Evolutionary conservation across 37 sponge, comb jelly and placozoan species (phyloP).

Genomic region (Halichondria panicea): DNA sequence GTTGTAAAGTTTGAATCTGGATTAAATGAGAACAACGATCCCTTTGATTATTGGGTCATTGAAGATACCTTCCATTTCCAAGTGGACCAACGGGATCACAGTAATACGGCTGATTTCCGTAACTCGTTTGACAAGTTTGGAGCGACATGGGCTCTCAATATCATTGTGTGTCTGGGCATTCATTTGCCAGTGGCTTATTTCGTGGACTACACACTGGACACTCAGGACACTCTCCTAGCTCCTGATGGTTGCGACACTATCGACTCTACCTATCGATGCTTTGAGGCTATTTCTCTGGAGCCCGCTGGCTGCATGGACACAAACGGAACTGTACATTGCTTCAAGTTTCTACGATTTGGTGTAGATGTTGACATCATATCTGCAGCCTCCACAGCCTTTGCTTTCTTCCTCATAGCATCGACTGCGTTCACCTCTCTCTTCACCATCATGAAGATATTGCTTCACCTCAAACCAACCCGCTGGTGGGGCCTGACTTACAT

Average conservation of each 20-base stretch:
- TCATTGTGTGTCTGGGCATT: constrained; percentile 12
- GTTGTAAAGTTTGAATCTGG: constrained; percentile 4
- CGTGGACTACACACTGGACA: constrained; percentile 21
- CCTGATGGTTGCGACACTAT: not conserved
- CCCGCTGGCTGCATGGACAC: constrained; percentile 37
- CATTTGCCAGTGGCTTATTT: constrained; percentile 28
- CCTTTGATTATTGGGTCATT: constrained; percentile 27
- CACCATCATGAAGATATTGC: constrained; percentile 29
- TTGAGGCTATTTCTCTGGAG: constrained; percentile 9
- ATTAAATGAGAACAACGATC: too few relatives aligned
- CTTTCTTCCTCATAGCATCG: constrained; percentile 43
- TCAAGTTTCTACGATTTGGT: constrained; percentile 54
- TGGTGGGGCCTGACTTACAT: constrained; percentile 43
- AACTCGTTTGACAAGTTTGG: not conserved
- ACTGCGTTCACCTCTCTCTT: constrained; percentile 27
- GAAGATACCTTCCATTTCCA: constrained; percentile 15
- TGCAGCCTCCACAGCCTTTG: constrained; percentile 34
- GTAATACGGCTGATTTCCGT: not conserved
- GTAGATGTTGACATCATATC: constrained; percentile 41
- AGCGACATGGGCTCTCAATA: constrained; percentile 27
- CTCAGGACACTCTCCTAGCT: constrained; percentile 12
- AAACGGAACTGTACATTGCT: constrained; percentile 39
- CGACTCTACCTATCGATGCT: constrained; percentile 27
- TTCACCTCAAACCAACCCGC: constrained; percentile 22
- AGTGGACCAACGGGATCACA: not conserved